Percentiles rank a stretch among this genome's conserved stretches.
Conservation (phyloP, 1,140 invertebrate genomes). For the Nephotettix cincticeps region DNA sequence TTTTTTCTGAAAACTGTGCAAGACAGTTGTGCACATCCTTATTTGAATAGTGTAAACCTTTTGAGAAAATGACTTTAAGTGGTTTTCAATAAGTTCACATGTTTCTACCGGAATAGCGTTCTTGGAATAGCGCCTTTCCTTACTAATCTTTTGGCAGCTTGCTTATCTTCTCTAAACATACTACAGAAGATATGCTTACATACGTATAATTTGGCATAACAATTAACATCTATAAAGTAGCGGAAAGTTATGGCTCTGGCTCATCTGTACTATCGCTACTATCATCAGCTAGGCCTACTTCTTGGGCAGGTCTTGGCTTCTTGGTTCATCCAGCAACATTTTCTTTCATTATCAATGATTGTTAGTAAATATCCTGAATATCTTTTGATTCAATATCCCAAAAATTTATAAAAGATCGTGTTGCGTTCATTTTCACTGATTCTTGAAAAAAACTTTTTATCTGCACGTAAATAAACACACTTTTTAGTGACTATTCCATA, state of each 20-base stretch:
- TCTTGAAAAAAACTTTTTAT: neutral
- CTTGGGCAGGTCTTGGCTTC: too few relatives aligned
- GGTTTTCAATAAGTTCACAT: slow-evolving; percentile 27
- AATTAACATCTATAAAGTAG: slow-evolving; percentile 23
- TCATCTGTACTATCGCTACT: neutral
- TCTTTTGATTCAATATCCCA: too few relatives aligned
- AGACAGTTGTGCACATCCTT: slow-evolving; percentile 25
- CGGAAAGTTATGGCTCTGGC: slow-evolving; percentile 13
- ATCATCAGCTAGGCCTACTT: too few relatives aligned
- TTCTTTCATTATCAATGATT: slow-evolving; percentile 6
- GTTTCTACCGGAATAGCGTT: slow-evolving; percentile 23
- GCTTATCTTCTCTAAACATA: slow-evolving; percentile 11
- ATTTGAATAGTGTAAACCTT: slow-evolving; percentile 27
- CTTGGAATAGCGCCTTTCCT: slow-evolving; percentile 20
- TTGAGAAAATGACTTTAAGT: slow-evolving; percentile 27
- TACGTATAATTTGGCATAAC: slow-evolving; percentile 22
- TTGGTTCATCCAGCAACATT: neutral
- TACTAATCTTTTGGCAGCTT: slow-evolving; percentile 20
- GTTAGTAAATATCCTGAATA: too few relatives aligned
- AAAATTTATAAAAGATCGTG: too few relatives aligned
- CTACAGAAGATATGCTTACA: slow-evolving; percentile 21
- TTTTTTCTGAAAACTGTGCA: slow-evolving; percentile 22
- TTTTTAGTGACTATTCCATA: slow-evolving; percentile 10
- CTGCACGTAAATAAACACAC: slow-evolving; percentile 7
- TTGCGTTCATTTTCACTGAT: neutral